Percentiles rank a stretch among this genome's conserved stretches.
These are phyloP conservation scores for Siniperca obscura DNA, from an alignment of 2,797 vertebrate genomes.

Conservation along the genomic window DNA sequence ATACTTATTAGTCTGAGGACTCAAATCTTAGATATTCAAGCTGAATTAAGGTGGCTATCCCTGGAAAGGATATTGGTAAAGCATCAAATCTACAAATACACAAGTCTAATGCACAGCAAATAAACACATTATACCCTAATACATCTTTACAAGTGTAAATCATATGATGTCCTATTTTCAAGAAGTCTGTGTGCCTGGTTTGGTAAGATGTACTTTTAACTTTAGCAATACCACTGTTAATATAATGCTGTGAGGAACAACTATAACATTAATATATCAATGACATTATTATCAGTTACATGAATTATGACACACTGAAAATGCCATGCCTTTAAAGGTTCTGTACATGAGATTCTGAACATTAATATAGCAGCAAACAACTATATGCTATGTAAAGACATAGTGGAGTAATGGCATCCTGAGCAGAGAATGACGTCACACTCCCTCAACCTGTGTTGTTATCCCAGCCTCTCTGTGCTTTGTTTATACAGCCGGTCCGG, in stretches of 20 bases:
- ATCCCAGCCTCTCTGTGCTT: too few relatives aligned
- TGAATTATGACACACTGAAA: neutral
- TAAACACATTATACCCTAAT: slow-evolving; percentile 47
- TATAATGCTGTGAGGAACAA: neutral
- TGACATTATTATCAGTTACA: neutral
- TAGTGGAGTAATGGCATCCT: too few relatives aligned
- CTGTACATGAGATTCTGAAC: too few relatives aligned
- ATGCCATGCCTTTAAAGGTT: too few relatives aligned
- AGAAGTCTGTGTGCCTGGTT: neutral
- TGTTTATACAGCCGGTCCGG: too few relatives aligned
- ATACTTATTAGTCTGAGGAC: slow-evolving; percentile 65
- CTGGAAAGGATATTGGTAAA: slow-evolving; percentile 57
- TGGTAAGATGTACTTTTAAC: neutral
- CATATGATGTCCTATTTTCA: slow-evolving; percentile 34
- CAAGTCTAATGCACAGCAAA: slow-evolving; percentile 51
- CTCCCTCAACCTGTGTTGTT: too few relatives aligned
- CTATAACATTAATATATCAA: neutral
- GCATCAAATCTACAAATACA: slow-evolving; percentile 54
- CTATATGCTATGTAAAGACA: too few relatives aligned
- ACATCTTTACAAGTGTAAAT: slow-evolving; percentile 31
- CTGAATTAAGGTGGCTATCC: slow-evolving; percentile 50
- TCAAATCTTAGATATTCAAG: slow-evolving; percentile 52
- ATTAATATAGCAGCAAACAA: too few relatives aligned
- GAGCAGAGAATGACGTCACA: too few relatives aligned
- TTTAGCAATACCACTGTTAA: neutral